A percentile compares a stretch with the other conserved stretches of the same genome.
These are phyloP conservation scores for Drosophila pallidifrons DNA, from an alignment of 1,140 invertebrate species.

Conservation along the genomic window DNA sequence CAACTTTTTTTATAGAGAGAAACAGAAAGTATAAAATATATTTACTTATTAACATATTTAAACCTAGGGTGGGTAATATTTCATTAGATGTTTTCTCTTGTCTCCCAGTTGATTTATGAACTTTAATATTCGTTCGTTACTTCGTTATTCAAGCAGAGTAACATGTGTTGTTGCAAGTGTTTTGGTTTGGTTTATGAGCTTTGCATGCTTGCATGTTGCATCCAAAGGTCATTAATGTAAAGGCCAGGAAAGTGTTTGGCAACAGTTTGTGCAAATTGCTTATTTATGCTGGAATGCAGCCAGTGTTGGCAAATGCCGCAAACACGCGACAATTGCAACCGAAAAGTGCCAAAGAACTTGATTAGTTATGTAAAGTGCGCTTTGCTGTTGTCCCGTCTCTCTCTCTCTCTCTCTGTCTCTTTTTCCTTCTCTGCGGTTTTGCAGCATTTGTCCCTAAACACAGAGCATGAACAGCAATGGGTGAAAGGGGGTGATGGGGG, in stretches of 20 bases:
- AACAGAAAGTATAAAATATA: no score
- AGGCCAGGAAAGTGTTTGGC: constrained; percentile 30
- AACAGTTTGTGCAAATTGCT: constrained; percentile 73
- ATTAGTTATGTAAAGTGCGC: constrained; percentile 79
- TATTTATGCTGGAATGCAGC: constrained; percentile 59
- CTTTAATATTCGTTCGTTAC: no score
- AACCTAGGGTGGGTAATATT: no score
- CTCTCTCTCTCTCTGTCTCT: no score
- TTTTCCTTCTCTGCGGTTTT: not conserved
- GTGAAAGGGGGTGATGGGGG: not conserved
- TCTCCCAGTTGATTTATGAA: no score
- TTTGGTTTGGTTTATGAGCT: no score
- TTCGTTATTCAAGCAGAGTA: no score
- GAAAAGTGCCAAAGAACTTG: not conserved
- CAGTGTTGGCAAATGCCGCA: constrained; percentile 13
- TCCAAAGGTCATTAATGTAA: constrained; percentile 32
- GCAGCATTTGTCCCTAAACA: not conserved
- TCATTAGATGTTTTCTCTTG: no score
- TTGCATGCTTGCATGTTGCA: not conserved
- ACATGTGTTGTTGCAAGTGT: no score
- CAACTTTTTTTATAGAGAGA: no score
- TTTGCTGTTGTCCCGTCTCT: constrained; percentile 41
- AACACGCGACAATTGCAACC: constrained; percentile 3
- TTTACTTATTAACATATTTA: no score
- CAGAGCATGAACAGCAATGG: not conserved